Evolutionary conservation across 2,888 invertebrate species (phyloP), one percentile per base, ranked within the genome.

Genomic region (Deilephila porcellus): DNA sequence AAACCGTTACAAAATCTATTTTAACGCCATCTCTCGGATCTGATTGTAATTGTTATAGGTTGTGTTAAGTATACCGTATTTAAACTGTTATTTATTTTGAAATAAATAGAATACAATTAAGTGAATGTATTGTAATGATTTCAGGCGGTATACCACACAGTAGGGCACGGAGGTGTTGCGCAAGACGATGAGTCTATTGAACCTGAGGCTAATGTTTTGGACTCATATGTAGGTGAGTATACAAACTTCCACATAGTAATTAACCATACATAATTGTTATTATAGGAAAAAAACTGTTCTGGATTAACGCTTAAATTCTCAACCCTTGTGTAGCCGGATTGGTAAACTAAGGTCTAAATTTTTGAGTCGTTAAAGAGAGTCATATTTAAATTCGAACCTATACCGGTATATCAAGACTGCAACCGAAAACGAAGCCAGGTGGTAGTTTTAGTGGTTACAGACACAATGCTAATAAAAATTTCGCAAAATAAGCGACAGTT

Each of bases 101-200:
- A 25, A 25, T 25, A 25, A 25, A 25, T 25, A 25, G 1, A 64
- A 64, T n/a, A 64, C 29, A 32, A 37, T 37, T 14, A 45, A 45
- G 11, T 14, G 14, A 45, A 45, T 25, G 25, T 32, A 20, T 37
- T 20, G 14, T 74, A 7, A 67, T 70, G 73, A 75, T 85, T 88
- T 63, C 96, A 97, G 91, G 98, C 98, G 0, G 96, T 98, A 76
- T 96, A 96, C 72, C 98, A 98, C 84, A 97, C 97, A 25, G 88
- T 95, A 53, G 96, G 96, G 76, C 96, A 97, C 75, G 95, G 96
- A 63, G 92, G 87, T 77, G 76, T 90, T 81, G 82, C 92, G 5
- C 85, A 89, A 0, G 91, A 91, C 8, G 86, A 87, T 19, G 91
- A 92, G 71, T 89, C 90, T 11, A 90, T 93, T 79, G 90, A 92